Evolutionary conservation across 2,888 invertebrate genomes (phyloP), one percentile per base, ranked within the genome.

Genomic region (Drosophila cracens): DNA sequence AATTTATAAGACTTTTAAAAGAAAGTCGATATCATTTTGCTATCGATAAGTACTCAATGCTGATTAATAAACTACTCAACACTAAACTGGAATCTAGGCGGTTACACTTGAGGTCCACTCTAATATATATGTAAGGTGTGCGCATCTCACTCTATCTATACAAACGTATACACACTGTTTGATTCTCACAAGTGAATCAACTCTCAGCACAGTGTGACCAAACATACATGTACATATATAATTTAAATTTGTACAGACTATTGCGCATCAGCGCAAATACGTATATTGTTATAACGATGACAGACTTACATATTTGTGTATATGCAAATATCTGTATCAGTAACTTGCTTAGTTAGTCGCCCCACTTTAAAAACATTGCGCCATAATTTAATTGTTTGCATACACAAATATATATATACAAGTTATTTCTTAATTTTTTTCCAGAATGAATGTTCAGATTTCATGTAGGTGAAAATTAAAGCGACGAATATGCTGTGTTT

Each of bases 201-300:
- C 48, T 48, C 46, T 60, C 16, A 53, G 49, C 54, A 76, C 51
- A 79, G 68, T 74, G 60, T 27, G 31, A 13, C 40, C 40, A 75
- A 53, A 61, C 25, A 36, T 56, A 38, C 38, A 27, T 54, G 18
- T 29, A 11, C 21, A 7, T 21, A 38, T 36, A 40, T 31, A 18
- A 40, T 34, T 51, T 8, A 8, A 11, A 52, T 38, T 63, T 51
- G n/a, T 33, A 27, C 38, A 43, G 40, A 49, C 57, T 87, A 82
- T 82, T 82, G 80, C 82, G 86, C 86, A 87, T 66, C 70, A 74
- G 57, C 51, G 21, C n/a, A 51, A 80, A 62, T 5, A 46, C 53
- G 54, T 40, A 61, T 33, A 7, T 34, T 52, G 18, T 31, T 31
- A 31, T 31, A 43, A 31, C 16, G 16, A 43, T 43, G 43, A 57